Conservation (phyloP, 2,888 invertebrate species). For the Allophyes oxyacanthae region DNA sequence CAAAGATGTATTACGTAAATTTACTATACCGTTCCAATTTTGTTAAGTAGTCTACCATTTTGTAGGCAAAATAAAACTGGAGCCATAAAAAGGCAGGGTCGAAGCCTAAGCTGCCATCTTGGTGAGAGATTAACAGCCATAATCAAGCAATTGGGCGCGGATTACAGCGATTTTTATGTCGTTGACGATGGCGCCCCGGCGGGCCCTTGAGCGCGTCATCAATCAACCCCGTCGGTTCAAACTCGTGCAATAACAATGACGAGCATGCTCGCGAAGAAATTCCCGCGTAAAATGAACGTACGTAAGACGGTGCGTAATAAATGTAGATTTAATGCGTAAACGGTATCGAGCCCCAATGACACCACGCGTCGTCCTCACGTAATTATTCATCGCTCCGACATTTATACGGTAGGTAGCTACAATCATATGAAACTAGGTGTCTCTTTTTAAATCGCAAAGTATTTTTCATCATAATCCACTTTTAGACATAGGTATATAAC, state of each 20-base stretch:
- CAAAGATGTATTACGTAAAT: conserved; percentile 68
- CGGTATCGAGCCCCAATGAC: conserved; percentile 57
- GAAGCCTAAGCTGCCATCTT: conserved; percentile 72
- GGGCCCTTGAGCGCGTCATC: conserved; percentile 63
- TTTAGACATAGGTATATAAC: too few species aligned
- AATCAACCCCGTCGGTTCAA: conserved; percentile 70
- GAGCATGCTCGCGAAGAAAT: conserved; percentile 64
- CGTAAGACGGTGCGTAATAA: conserved; percentile 63
- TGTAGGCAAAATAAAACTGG: conserved; percentile 77
- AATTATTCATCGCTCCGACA: conserved; percentile 53
- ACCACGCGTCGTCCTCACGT: conserved; percentile 44
- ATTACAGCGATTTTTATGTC: conserved; percentile 86
- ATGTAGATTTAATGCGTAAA: conserved; percentile 70
- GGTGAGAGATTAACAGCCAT: conserved; percentile 84
- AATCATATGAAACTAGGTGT: conserved; percentile 20
- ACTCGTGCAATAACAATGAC: conserved; percentile 78
- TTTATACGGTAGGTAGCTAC: conserved; percentile 23
- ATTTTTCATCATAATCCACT: background rate
- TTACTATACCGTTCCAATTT: conserved; percentile 79
- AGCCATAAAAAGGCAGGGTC: conserved; percentile 73
- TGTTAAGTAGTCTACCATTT: conserved; percentile 83
- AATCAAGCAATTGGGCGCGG: conserved; percentile 86
- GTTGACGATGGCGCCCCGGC: conserved; percentile 60
- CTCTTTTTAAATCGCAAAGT: conserved; percentile 3
- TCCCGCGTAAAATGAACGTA: conserved; percentile 56